phyloP scores from a whole-genome alignment of 2,888 invertebrate species.

The Urechis unicinctus region DNA sequence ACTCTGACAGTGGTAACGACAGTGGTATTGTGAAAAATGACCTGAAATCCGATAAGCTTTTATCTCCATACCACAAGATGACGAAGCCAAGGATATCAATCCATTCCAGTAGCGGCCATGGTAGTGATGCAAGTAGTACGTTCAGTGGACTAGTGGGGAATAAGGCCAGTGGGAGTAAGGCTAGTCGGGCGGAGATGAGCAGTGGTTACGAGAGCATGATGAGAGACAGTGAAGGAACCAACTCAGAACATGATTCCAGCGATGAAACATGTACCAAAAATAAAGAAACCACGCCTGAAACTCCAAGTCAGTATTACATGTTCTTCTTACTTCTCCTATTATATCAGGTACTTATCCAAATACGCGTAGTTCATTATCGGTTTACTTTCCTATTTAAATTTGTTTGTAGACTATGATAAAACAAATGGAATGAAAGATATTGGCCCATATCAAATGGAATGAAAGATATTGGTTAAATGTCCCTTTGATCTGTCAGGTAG shows the following conservation, averaged over 20 bases:
- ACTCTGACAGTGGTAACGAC: constrained; percentile 48
- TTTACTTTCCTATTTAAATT: too few species aligned
- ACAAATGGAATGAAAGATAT: too few species aligned
- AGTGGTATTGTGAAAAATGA: constrained; percentile 37
- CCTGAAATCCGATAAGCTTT: constrained; percentile 26
- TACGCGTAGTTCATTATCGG: too few species aligned
- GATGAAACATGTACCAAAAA: constrained; percentile 41
- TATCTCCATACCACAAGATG: constrained; percentile 51
- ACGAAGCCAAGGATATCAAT: constrained; percentile 46
- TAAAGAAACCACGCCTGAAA: too few species aligned
- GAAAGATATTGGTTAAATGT: too few species aligned
- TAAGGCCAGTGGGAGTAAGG: not conserved
- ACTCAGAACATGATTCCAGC: constrained; percentile 53
- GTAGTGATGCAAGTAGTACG: constrained; percentile 43
- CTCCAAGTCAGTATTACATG: too few species aligned
- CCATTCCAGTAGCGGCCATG: constrained; percentile 51
- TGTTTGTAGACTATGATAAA: too few species aligned
- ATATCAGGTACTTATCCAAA: too few species aligned
- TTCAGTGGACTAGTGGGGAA: constrained; percentile 32
- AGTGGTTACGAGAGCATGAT: constrained; percentile 85
- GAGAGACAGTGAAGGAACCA: constrained; percentile 74
- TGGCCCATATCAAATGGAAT: too few species aligned
- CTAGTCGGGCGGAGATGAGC: constrained; percentile 6
- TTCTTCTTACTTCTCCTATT: too few species aligned
- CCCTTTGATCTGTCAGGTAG: too few species aligned